A percentile compares a stretch with the other conserved stretches of the same genome.
Conservation (phyloP, 2,888 invertebrate genomes). For the Tuberolachnus salignus region DNA sequence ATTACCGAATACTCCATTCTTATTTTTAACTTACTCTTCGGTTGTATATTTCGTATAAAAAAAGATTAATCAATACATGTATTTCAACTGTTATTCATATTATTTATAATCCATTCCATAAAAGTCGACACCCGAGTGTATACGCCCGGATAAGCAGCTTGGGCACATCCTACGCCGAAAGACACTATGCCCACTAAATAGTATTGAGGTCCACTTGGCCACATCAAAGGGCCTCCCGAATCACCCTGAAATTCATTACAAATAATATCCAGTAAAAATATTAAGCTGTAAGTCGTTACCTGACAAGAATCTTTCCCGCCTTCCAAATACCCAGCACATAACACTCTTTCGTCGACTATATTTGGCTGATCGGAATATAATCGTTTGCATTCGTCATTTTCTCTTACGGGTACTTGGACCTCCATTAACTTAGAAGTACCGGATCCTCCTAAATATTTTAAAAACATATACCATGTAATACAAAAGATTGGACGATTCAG, state of each 20-base stretch:
- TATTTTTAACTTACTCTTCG: too few relatives aligned
- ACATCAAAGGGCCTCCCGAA: slow-evolving; percentile 33
- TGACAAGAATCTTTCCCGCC: slow-evolving; percentile 51
- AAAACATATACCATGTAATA: too few relatives aligned
- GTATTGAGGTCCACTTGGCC: not conserved
- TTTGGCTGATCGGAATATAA: not conserved
- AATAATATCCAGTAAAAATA: not conserved
- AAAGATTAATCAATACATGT: too few relatives aligned
- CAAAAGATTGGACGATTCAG: too few relatives aligned
- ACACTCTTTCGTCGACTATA: slow-evolving; percentile 38
- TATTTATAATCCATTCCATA: slow-evolving; percentile 24
- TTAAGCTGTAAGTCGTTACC: slow-evolving; percentile 11
- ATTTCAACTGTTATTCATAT: slow-evolving; percentile 1
- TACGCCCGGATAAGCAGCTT: slow-evolving; percentile 4
- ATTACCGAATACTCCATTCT: too few relatives aligned
- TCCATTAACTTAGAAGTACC: slow-evolving; percentile 20
- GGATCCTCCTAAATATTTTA: slow-evolving; percentile 10
- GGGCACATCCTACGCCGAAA: slow-evolving; percentile 15
- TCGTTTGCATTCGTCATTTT: slow-evolving; percentile 29
- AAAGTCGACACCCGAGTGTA: slow-evolving; percentile 13
- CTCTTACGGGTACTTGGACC: slow-evolving; percentile 19
- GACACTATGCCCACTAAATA: slow-evolving; percentile 31
- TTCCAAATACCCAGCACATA: slow-evolving; percentile 49
- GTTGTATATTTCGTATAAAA: too few relatives aligned
- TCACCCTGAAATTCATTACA: slow-evolving; percentile 3